A percentile compares a stretch with the other conserved stretches of the same genome.
Conservation (phyloP, 2,113 vertebrate species). For the Pluvialis apricaria region DNA sequence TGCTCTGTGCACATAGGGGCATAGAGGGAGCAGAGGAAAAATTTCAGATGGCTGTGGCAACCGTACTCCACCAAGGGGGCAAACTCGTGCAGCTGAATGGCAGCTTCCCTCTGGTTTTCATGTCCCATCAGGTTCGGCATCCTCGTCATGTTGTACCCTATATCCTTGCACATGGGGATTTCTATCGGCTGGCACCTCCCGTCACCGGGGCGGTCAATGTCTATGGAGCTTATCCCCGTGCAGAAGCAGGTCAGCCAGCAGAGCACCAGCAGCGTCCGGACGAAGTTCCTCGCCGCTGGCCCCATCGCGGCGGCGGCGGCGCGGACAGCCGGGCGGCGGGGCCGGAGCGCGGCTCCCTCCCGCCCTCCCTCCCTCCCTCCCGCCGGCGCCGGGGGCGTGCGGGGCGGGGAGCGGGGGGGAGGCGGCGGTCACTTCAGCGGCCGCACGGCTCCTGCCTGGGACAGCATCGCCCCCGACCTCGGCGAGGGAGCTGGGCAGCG, state of each 20-base stretch:
- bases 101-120: constrained; percentile 90
- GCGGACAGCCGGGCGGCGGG: not conserved
- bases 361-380: not conserved
- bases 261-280: not conserved
- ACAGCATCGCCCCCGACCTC: not conserved
- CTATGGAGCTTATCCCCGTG: constrained; percentile 87
- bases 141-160: constrained; percentile 96
- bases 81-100: constrained; percentile 92
- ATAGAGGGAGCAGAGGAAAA: constrained; percentile 95
- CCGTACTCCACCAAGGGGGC: constrained; percentile 94
- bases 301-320: not conserved
- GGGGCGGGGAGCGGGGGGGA: not conserved
- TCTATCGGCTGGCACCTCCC: constrained; percentile 90
- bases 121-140: constrained; percentile 98
- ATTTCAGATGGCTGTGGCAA: constrained; percentile 92
- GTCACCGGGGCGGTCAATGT: constrained; percentile 87
- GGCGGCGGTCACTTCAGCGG: not conserved
- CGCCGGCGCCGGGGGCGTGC: not conserved
- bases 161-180: constrained; percentile 95
- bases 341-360: not conserved
- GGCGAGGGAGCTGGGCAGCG: not conserved
- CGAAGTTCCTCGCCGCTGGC: not conserved
- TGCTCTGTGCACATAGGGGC: constrained; percentile 99
- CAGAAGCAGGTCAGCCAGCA: constrained; percentile 61
- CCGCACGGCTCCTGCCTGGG: not conserved